phyloP scores from a whole-genome alignment of 2,888 invertebrate species.

The Uloborus plumipes region DNA sequence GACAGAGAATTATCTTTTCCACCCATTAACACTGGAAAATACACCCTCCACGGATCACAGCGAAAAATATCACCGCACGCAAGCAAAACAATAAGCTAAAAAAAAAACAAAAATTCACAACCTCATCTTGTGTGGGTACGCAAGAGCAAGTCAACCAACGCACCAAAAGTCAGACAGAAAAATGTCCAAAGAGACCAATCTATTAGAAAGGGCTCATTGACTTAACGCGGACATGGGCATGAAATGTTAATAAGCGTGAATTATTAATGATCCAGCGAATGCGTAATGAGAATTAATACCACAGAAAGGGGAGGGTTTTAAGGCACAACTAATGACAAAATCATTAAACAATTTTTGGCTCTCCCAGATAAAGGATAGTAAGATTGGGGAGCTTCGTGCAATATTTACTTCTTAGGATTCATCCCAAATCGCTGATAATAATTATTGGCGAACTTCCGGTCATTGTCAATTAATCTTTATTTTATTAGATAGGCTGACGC shows the following conservation, averaged over 20 bases:
- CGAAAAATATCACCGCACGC: too few relatives aligned
- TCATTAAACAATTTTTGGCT: slow-evolving; percentile 48
- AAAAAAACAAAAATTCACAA: too few relatives aligned
- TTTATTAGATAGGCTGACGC: too few relatives aligned
- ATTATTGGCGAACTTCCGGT: slow-evolving; percentile 35
- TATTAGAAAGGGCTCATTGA: slow-evolving; percentile 22
- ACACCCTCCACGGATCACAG: too few relatives aligned
- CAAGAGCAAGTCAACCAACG: background rate
- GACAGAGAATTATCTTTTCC: too few relatives aligned
- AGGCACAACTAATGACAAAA: slow-evolving; percentile 50
- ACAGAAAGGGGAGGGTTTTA: slow-evolving; percentile 14
- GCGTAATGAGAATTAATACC: slow-evolving; percentile 52
- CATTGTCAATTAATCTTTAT: background rate
- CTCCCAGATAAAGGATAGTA: slow-evolving; percentile 29
- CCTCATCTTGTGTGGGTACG: too few relatives aligned
- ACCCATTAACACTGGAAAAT: too few relatives aligned
- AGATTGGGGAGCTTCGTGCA: slow-evolving; percentile 1
- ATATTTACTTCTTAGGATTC: slow-evolving; percentile 45
- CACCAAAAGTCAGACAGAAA: background rate
- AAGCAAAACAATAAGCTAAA: too few relatives aligned
- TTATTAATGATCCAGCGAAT: slow-evolving; percentile 36
- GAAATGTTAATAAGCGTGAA: slow-evolving; percentile 57
- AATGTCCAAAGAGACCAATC: background rate
- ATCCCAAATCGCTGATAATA: slow-evolving; percentile 32
- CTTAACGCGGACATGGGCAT: slow-evolving; percentile 32